Evolutionary conservation across 2,888 invertebrate genomes (phyloP).

Genomic region (Gandaritis pyraliata): DNA sequence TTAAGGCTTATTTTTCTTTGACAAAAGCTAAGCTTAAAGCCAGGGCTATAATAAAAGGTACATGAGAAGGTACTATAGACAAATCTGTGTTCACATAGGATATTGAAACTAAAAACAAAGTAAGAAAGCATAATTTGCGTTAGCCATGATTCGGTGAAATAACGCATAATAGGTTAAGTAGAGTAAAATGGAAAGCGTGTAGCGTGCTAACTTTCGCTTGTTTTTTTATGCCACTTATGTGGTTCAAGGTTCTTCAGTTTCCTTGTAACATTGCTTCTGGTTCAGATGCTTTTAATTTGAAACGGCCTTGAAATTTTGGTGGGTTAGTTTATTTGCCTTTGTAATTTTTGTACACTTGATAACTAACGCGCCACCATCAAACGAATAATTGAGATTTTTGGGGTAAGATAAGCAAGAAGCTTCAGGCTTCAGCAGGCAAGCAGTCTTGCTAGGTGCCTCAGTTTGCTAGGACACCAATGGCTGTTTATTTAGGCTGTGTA

Average conservation of each 20-base stretch:
- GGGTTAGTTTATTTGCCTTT: too few relatives aligned
- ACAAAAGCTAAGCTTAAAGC: not conserved
- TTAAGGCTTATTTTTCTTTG: not conserved
- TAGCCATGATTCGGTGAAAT: not conserved
- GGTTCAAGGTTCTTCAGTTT: slow-evolving; percentile 25
- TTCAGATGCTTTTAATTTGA: not conserved
- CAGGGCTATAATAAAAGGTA: not conserved
- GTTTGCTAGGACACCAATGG: too few relatives aligned
- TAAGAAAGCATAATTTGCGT: not conserved
- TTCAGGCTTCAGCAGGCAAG: too few relatives aligned
- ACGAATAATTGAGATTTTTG: too few relatives aligned
- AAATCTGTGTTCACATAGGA: not conserved
- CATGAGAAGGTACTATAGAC: not conserved
- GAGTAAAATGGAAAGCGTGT: slow-evolving; percentile 26
- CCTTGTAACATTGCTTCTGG: slow-evolving; percentile 2
- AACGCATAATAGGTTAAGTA: slow-evolving; percentile 12
- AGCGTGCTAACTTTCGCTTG: slow-evolving; percentile 29
- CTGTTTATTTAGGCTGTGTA: too few relatives aligned
- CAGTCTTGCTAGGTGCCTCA: too few relatives aligned
- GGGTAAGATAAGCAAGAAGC: too few relatives aligned
- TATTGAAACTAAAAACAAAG: slow-evolving; percentile 1
- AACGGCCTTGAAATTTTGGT: not conserved
- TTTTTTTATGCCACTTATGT: slow-evolving; percentile 18
- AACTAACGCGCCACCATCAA: too few relatives aligned
- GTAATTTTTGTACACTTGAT: too few relatives aligned